These are phyloP conservation scores for Malurus alboscapulatus DNA, from an alignment of 2,113 vertebrate genomes.

Conservation along the genomic window DNA sequence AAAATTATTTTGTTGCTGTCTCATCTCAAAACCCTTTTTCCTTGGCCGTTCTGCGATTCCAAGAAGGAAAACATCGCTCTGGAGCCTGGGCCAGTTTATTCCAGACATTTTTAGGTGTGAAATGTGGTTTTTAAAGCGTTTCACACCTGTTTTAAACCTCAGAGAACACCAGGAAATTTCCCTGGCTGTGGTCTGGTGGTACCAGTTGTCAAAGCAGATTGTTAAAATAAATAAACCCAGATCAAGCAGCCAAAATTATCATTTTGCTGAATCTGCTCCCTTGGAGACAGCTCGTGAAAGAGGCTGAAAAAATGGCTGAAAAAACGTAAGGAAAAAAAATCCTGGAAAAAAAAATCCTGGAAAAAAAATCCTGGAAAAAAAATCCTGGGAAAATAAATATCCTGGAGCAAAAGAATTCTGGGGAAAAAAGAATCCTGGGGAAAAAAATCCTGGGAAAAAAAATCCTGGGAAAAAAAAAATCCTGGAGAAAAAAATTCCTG, in stretches of 20 bases:
- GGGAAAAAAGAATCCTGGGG: no score
- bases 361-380: no score
- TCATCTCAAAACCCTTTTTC: not conserved
- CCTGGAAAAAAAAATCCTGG: no score
- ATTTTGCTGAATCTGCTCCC: slow-evolving; percentile 5
- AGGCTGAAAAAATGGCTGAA: not conserved
- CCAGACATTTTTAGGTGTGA: no score
- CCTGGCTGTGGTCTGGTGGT: not conserved
- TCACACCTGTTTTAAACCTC: slow-evolving; percentile 12
- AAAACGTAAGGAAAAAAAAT: no score
- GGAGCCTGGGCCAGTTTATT: not conserved
- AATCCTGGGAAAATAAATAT: no score
- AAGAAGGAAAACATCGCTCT: not conserved
- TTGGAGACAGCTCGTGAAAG: not conserved
- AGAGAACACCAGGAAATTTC: not conserved
- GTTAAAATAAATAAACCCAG: slow-evolving; percentile 23
- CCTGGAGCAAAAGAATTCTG: no score
- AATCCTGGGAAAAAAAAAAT: no score
- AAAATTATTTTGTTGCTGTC: not conserved
- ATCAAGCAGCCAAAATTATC: slow-evolving; percentile 35
- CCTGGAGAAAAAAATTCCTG: no score
- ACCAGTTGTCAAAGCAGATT: not conserved
- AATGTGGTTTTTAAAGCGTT: not conserved
- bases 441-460: no score
- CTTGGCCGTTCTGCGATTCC: not conserved